A percentile compares a stretch with the other conserved stretches of the same genome.
Evolutionary conservation across 2,797 vertebrate genomes (phyloP).

Genomic region (Melanotaenia nigrans): DNA sequence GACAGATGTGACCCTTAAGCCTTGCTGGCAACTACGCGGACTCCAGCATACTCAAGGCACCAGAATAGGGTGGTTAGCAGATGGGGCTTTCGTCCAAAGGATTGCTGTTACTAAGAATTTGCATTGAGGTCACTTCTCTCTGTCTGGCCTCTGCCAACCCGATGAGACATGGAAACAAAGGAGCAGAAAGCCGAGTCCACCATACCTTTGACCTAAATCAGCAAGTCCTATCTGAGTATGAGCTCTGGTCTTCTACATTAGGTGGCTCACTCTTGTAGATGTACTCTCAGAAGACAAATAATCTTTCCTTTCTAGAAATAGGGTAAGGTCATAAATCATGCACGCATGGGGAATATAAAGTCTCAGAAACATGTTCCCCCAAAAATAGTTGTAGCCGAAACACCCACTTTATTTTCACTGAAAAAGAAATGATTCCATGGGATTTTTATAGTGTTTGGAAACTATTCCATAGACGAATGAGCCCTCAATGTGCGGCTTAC

Average conservation of each 20-base stretch:
- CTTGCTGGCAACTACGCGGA: constrained; percentile 55
- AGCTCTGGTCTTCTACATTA: constrained; percentile 43
- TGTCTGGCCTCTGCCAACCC: constrained; percentile 53
- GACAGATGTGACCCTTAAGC: constrained; percentile 79
- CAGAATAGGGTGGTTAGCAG: constrained; percentile 27
- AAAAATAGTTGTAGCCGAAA: constrained; percentile 68
- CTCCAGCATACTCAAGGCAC: constrained; percentile 45
- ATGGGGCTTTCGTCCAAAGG: constrained; percentile 64
- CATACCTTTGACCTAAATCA: constrained; percentile 54
- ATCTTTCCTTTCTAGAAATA: constrained; percentile 74
- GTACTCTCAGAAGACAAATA: constrained; percentile 73
- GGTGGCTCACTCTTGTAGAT: constrained; percentile 45
- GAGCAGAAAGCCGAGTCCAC: constrained; percentile 28
- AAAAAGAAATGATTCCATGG: constrained; percentile 55
- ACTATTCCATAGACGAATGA: constrained; percentile 37
- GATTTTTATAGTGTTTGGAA: constrained; percentile 65
- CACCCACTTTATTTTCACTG: constrained; percentile 57
- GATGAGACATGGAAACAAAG: constrained; percentile 48
- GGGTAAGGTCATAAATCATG: constrained; percentile 79
- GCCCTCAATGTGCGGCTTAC: constrained; percentile 27
- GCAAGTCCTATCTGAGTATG: constrained; percentile 31
- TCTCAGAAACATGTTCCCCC: constrained; percentile 54
- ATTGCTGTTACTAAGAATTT: constrained; percentile 77
- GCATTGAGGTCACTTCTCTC: constrained; percentile 80
- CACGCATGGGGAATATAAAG: constrained; percentile 59